These are phyloP conservation scores for Tinea pellionella DNA, from an alignment of 2,888 invertebrate species.

Conservation along the genomic window DNA sequence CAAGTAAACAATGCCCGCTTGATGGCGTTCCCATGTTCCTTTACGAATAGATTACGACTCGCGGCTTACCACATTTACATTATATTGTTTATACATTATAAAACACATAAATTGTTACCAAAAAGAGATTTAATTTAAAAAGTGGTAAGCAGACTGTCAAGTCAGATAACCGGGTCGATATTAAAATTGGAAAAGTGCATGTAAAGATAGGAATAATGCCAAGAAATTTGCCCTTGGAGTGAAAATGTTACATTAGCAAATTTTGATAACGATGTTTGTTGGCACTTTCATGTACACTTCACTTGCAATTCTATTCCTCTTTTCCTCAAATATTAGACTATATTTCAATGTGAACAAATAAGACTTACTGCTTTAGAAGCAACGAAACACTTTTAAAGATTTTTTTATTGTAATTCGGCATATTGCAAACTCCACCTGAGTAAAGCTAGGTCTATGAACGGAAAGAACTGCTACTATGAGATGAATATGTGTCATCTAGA, in stretches of 20 bases:
- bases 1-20: neutral
- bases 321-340: too few species aligned
- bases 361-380: too few species aligned
- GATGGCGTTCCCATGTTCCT: neutral
- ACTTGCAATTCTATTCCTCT: neutral
- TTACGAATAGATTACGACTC: neutral
- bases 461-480: too few species aligned
- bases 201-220: neutral
- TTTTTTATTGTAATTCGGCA: too few species aligned
- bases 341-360: too few species aligned
- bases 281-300: neutral
- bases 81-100: neutral
- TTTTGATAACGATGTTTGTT: neutral
- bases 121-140: too few species aligned
- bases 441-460: too few species aligned
- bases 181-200: neutral
- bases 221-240: neutral
- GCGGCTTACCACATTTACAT: neutral
- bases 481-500: too few species aligned
- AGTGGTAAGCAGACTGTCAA: too few species aligned
- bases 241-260: neutral
- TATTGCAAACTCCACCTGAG: too few species aligned
- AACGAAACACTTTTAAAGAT: too few species aligned
- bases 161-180: too few species aligned
- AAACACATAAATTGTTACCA: neutral